phyloP scores from a whole-genome alignment of 2,113 vertebrate genomes.

The Danionella cerebrum region DNA sequence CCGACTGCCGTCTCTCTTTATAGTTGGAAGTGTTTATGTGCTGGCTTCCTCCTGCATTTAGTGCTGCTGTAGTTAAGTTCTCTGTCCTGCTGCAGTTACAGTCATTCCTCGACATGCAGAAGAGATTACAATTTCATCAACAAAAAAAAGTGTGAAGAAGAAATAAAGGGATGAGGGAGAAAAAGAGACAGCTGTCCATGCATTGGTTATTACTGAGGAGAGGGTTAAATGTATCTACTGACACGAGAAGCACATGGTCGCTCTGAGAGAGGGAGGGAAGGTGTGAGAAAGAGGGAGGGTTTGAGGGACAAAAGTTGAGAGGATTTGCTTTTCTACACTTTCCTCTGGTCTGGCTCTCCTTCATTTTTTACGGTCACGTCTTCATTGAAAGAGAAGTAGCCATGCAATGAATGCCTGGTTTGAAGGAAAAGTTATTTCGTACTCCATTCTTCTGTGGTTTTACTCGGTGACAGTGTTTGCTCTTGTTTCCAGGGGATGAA shows the following conservation, averaged over 20 bases:
- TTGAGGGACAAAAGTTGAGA: not conserved
- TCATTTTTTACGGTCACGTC: too few relatives aligned
- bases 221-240: conserved; percentile 31
- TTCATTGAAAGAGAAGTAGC: too few relatives aligned
- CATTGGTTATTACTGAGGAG: conserved; percentile 35
- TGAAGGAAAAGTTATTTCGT: not conserved
- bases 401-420: not conserved
- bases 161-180: conserved; percentile 7
- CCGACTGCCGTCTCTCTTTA: not conserved
- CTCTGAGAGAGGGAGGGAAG: conserved; percentile 5
- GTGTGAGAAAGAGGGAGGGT: conserved; percentile 13
- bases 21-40: conserved; percentile 12
- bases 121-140: conserved; percentile 42
- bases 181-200: conserved; percentile 30
- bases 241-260: conserved; percentile 36
- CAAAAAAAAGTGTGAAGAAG: conserved; percentile 42
- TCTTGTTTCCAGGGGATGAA: conserved; percentile 26
- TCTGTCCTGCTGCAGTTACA: conserved; percentile 42
- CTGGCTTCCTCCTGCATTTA: conserved; percentile 9
- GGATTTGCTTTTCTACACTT: not conserved
- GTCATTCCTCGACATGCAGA: conserved; percentile 40
- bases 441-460: conserved; percentile 34
- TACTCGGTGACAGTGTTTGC: conserved; percentile 24
- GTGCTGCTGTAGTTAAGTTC: conserved; percentile 12
- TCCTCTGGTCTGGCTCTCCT: not conserved